Evolutionary conservation across 2,113 vertebrate genomes (phyloP).

Genomic region (Elephas maximus): DNA sequence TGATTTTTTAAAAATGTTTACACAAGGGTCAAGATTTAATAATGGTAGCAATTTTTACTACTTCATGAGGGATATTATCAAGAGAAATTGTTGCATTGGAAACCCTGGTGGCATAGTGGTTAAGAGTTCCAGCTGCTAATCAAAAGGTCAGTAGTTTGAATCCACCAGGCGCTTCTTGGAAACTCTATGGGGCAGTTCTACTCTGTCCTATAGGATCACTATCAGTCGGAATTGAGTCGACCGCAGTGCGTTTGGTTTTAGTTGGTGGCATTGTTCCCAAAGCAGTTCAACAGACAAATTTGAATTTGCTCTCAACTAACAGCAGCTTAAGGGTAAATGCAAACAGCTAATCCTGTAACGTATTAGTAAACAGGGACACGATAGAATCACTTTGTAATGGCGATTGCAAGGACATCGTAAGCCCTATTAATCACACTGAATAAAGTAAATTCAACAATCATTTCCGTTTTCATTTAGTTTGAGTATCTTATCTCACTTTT

Average conservation of each 20-base stretch:
- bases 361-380: slow-evolving; percentile 71
- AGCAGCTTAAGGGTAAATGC: slow-evolving; percentile 69
- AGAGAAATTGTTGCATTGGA: background rate
- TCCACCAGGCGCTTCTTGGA: too few species aligned
- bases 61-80: background rate
- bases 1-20: background rate
- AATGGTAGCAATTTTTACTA: background rate
- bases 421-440: slow-evolving; percentile 22
- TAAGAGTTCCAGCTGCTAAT: too few species aligned
- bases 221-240: too few species aligned
- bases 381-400: background rate
- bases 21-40: too few species aligned
- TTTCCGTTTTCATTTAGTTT: slow-evolving; percentile 97
- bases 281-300: background rate
- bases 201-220: too few species aligned
- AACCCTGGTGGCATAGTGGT: too few species aligned
- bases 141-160: too few species aligned
- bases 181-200: too few species aligned
- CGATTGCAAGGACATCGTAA: slow-evolving; percentile 74
- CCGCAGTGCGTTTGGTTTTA: too few species aligned
- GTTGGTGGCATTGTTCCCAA: background rate
- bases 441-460: slow-evolving; percentile 86
- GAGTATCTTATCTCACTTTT: slow-evolving; percentile 94
- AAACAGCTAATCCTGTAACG: slow-evolving; percentile 73
- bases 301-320: slow-evolving; percentile 73